Evolutionary conservation across 2,113 vertebrate genomes (phyloP).

Genomic region (Pituophis catenifer): DNA sequence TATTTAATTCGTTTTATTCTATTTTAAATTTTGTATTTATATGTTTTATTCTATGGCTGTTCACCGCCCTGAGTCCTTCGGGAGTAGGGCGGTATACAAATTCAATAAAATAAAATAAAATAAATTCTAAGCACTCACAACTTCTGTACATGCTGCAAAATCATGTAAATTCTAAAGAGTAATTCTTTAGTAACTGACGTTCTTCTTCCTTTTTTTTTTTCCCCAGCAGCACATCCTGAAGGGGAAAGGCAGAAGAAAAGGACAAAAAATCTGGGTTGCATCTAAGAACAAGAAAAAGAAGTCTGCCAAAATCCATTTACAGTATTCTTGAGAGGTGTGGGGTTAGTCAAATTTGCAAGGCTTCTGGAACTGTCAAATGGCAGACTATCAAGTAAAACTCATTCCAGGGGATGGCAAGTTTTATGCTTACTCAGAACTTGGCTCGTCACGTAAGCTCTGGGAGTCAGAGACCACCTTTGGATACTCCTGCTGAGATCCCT

Average conservation of each 20-base stretch:
- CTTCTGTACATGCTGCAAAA: not conserved
- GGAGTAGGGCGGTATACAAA: too few relatives aligned
- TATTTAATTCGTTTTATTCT: too few relatives aligned
- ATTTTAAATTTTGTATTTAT: too few relatives aligned
- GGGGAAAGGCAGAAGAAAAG: not conserved
- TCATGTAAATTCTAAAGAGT: not conserved
- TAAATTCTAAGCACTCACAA: not conserved
- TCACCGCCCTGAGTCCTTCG: too few relatives aligned
- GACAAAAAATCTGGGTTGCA: not conserved
- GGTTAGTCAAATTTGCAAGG: not conserved
- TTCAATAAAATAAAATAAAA: too few relatives aligned
- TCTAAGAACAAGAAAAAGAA: not conserved
- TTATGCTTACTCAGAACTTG: slow-evolving; percentile 2
- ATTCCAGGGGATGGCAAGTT: not conserved
- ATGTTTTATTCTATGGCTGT: too few relatives aligned
- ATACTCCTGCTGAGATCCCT: not conserved
- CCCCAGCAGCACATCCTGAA: not conserved
- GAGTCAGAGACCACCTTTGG: not conserved
- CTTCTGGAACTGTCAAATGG: not conserved
- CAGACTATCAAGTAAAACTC: not conserved
- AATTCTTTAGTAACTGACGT: not conserved
- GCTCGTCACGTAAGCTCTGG: not conserved
- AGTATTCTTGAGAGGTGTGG: not conserved
- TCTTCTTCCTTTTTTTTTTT: not conserved
- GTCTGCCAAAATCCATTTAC: not conserved